Evolutionary conservation across 2,888 invertebrate species (phyloP).

Genomic region (Aromia moschata): DNA sequence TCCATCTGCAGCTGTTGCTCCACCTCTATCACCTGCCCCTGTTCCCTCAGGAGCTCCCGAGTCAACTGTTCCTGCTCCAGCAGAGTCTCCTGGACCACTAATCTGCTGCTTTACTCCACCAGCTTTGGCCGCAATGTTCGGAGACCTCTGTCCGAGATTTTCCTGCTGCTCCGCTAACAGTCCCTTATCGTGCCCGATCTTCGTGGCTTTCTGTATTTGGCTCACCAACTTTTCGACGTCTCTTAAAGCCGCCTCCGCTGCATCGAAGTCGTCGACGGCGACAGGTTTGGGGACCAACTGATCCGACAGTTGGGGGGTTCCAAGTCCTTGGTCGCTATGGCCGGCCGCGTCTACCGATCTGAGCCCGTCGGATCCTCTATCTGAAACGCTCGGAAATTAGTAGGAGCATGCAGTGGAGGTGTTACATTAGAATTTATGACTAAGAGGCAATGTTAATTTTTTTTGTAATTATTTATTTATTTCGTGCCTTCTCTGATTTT

Average conservation of each 20-base stretch:
- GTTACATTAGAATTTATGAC: no score
- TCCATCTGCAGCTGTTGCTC: no score
- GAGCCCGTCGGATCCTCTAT: not conserved
- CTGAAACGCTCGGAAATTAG: constrained; percentile 2
- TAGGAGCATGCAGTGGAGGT: no score
- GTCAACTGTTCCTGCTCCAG: not conserved
- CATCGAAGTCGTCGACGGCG: constrained; percentile 12
- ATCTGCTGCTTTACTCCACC: not conserved
- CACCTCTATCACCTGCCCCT: not conserved
- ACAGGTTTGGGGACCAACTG: no score
- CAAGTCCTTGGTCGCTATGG: not conserved
- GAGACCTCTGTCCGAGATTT: not conserved
- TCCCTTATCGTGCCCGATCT: not conserved
- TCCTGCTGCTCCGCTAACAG: not conserved
- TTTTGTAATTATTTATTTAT: no score
- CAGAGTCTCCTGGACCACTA: not conserved
- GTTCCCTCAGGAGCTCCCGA: not conserved
- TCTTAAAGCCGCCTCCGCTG: constrained; percentile 7
- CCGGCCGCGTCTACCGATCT: not conserved
- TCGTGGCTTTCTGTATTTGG: constrained; percentile 6
- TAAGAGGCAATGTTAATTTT: no score
- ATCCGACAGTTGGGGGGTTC: not conserved
- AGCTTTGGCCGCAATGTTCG: not conserved
- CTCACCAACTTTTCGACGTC: constrained; percentile 4
- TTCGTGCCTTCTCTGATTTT: no score